phyloP scores from a whole-genome alignment of 2,113 vertebrate species.

The Mormyrus iriodes region DNA sequence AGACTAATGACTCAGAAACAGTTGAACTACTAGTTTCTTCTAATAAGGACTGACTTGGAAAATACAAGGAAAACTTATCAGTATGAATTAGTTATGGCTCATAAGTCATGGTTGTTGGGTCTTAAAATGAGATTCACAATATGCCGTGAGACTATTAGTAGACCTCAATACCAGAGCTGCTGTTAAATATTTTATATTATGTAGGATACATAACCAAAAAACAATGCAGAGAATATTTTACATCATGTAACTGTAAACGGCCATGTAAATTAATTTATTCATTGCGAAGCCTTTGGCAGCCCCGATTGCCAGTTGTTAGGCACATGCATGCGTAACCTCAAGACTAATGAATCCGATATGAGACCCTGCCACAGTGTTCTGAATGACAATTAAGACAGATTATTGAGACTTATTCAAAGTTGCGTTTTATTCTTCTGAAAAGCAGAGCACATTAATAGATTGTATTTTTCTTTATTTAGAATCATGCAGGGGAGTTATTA shows the following conservation, averaged over 20 bases:
- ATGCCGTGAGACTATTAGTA: not conserved
- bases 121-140: slow-evolving; percentile 42
- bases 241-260: not conserved
- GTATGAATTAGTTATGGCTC: slow-evolving; percentile 62
- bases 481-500: not conserved
- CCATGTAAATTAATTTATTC: too few relatives aligned
- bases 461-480: not conserved
- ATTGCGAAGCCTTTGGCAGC: not conserved
- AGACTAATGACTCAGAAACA: not conserved
- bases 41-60: slow-evolving; percentile 43
- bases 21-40: not conserved
- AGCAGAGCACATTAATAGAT: not conserved
- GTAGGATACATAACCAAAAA: not conserved
- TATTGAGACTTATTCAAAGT: slow-evolving; percentile 37
- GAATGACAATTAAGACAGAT: not conserved
- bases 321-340: not conserved
- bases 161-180: not conserved
- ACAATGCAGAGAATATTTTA: not conserved
- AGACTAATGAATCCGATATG: not conserved
- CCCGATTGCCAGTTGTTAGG: not conserved
- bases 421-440: not conserved
- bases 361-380: not conserved
- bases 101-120: slow-evolving; percentile 41
- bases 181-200: not conserved
- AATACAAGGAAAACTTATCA: slow-evolving; percentile 66